These are phyloP conservation scores for Odontophorus gujanensis DNA, from an alignment of 2,113 vertebrate species.

Conservation along the genomic window DNA sequence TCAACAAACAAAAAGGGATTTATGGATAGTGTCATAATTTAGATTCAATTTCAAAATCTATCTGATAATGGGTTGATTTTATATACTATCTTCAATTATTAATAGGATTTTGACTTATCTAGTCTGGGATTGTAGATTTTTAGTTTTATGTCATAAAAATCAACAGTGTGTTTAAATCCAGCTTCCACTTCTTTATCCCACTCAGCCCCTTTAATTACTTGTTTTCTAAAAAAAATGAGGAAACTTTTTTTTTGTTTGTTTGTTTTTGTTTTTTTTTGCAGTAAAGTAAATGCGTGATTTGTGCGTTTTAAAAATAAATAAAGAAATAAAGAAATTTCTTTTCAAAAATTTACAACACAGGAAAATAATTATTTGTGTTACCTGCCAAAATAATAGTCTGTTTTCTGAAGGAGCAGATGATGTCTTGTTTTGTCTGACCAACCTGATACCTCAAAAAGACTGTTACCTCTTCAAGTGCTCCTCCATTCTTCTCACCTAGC, in stretches of 20 bases:
- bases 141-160: neutral
- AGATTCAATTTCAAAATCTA: neutral
- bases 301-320: neutral
- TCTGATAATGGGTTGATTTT: neutral
- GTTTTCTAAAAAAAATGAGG: neutral
- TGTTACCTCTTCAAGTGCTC: neutral
- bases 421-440: neutral
- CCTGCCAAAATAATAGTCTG: neutral
- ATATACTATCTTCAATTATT: neutral
- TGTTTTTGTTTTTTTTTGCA: rapidly evolving
- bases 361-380: neutral
- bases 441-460: rapidly evolving
- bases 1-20: neutral
- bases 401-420: neutral
- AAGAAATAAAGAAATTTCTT: neutral
- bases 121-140: neutral
- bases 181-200: rapidly evolving
- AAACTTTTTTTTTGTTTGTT: neutral
- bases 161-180: rapidly evolving
- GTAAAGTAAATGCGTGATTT: neutral
- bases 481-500: neutral
- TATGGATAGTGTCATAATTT: neutral
- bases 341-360: neutral
- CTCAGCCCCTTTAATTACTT: neutral
- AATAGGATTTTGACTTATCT: neutral